Evolutionary conservation across 1,140 invertebrate species (phyloP).

Genomic region (Whitmania pigra): DNA sequence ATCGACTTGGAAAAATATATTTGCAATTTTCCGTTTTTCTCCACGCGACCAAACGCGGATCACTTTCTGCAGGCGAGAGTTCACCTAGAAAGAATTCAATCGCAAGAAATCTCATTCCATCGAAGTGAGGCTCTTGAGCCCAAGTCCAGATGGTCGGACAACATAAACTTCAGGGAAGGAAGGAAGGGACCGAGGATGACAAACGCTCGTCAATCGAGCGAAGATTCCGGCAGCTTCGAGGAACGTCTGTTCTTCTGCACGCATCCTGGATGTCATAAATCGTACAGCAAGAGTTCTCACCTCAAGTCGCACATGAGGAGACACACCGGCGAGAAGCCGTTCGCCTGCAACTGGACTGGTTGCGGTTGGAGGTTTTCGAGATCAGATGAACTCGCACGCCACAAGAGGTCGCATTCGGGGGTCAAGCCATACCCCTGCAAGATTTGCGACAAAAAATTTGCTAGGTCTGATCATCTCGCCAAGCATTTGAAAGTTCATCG

Average conservation of each 20-base stretch:
- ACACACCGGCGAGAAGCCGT: slow-evolving; percentile 89
- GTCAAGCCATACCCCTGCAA: slow-evolving; percentile 44
- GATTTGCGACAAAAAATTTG: slow-evolving; percentile 65
- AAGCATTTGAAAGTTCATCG: slow-evolving; percentile 67
- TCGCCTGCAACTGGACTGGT: slow-evolving; percentile 74
- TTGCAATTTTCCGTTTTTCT: too few relatives aligned
- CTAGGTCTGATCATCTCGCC: slow-evolving; percentile 53
- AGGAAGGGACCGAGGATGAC: too few relatives aligned
- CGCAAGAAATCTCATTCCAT: too few relatives aligned
- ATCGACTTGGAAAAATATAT: too few relatives aligned
- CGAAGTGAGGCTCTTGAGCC: too few relatives aligned
- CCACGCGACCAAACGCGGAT: too few relatives aligned
- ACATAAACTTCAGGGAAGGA: too few relatives aligned
- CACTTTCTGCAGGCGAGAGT: too few relatives aligned
- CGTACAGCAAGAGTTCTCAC: slow-evolving; percentile 79
- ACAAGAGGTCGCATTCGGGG: slow-evolving; percentile 51
- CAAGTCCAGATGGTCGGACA: too few relatives aligned
- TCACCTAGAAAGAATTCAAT: too few relatives aligned
- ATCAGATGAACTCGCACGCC: slow-evolving; percentile 73
- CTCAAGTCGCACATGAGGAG: slow-evolving; percentile 80
- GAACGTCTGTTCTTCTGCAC: slow-evolving; percentile 48
- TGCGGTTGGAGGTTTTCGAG: slow-evolving; percentile 85
- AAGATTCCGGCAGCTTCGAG: neutral
- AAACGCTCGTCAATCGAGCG: too few relatives aligned
- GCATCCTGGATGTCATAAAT: slow-evolving; percentile 50